Evolutionary conservation across 1,140 invertebrate species (phyloP), one percentile per base, ranked within the genome.

Genomic region (Calliphora vicina): DNA sequence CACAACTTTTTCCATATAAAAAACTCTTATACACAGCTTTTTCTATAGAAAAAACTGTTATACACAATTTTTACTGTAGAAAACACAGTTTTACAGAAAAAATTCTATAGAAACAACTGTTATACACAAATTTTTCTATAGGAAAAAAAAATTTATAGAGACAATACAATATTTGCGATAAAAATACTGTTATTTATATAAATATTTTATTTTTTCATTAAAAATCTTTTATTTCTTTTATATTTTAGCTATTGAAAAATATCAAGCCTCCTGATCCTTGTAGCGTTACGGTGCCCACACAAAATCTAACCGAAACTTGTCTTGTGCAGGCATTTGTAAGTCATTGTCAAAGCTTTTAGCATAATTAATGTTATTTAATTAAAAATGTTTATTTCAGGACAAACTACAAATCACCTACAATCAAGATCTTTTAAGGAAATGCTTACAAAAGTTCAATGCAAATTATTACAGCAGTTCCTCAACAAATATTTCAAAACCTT

Each of bases 401-500:
- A 86, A 88, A 84, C 85, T 90, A 84, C 84, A 89, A 80, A 84
- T 90, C 71, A 80, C 86, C 73, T 90, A 88, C 81, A 87, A 90
- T 74, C 84, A 84, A 71, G 83, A 86, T 12, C 82, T 86, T 20
- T 83, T 90, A 82, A 87, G 86, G 67, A 45, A 61, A 27, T 87
- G 87, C 73, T 88, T 88, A 35, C 50, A 82, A 45, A 57, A 83
- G 72, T 80, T 23, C 57, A 80, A 73, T 29, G 26, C 35, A 73
- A 26, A 13, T 26, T 25, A 61, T 76, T 20, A 27, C 25, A 12
- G 50, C 12, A 25, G 67, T 80, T 35, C 82, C 57, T 61, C 45
- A 26, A 43, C 82, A 57, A 76, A 82, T 82, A 61, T 45, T 71
- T 35, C 83, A 26, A 74, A 50, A 84, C 35, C 5, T 35, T 29